Evolutionary conservation across 2,797 vertebrate genomes (phyloP), one percentile per base, ranked within the genome.

Genomic region (Poecilia picta): DNA sequence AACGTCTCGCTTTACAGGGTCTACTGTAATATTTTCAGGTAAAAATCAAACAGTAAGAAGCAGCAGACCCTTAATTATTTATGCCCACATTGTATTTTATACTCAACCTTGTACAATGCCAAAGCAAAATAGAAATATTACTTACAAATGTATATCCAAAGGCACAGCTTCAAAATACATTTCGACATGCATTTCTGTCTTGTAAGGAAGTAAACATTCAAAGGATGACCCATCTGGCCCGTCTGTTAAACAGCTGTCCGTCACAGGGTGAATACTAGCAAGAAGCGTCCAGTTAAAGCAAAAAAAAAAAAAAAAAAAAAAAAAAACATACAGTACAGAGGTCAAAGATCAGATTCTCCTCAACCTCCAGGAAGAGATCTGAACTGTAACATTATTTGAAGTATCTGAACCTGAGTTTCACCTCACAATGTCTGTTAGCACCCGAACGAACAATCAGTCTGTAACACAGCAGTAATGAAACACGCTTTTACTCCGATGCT

Each of bases 111-210:
- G 81, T 86, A 89, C 73, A 75, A 89, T 86, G 84, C 90, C 89
- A 87, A 92, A 94, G 91, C 92, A 94, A 95, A 95, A 93, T 91
- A 93, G 89, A 95, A 93, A 93, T 93, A 94, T 94, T 90, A 93
- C 92, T 93, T 93, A 93, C 90, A 95, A 94, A 94, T 92, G 89
- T 93, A 90, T 92, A 85, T 93, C 80, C 90, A 95, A 95, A 95
- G 95, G 94, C 95, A 95, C 94, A 87, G 93, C 91, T 90, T 94
- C 89, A 92, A 95, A 95, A 93, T 93, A 95, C 92, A 93, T 88
- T 85, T 90, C 84, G 85, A 93, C 94, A 95, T 95, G 93, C 92
- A 90, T 84, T 81, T 84, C 62, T 36, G 47, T 83, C 51, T 77
- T 76, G 71, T 81, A 89, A 39, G 75, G 81, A 87, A 90, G 94